These are phyloP conservation scores for Xyrauchen texanus DNA, from an alignment of 2,113 vertebrate genomes.

Conservation along the genomic window DNA sequence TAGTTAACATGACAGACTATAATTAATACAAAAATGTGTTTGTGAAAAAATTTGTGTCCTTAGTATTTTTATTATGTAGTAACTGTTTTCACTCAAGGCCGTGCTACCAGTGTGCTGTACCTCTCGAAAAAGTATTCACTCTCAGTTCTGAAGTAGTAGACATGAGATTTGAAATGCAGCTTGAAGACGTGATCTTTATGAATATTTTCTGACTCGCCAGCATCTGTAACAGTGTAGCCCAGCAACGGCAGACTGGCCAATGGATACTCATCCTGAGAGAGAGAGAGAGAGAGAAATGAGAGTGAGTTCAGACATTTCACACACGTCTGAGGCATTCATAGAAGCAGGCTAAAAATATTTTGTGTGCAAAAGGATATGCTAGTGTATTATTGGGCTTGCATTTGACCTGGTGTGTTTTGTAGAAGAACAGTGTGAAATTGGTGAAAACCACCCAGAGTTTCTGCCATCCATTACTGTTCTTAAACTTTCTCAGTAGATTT, in stretches of 20 bases:
- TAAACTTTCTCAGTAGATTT: constrained; percentile 96
- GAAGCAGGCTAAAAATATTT: constrained; percentile 24
- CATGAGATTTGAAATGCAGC: constrained; percentile 97
- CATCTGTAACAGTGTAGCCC: constrained; percentile 93
- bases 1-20: no score
- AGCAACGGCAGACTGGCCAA: constrained; percentile 94
- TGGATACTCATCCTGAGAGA: constrained; percentile 89
- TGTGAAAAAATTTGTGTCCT: no score
- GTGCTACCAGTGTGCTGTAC: constrained; percentile 62
- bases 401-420: constrained; percentile 95
- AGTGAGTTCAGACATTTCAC: constrained; percentile 56
- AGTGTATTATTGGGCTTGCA: background rate
- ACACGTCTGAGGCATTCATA: constrained; percentile 38
- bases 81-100: background rate
- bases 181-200: constrained; percentile 99
- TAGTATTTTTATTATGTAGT: no score
- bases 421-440: constrained; percentile 99
- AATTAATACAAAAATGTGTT: no score
- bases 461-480: constrained; percentile 99
- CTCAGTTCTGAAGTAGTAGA: constrained; percentile 98
- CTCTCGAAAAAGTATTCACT: constrained; percentile 96
- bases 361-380: background rate
- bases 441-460: constrained; percentile 99
- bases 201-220: constrained; percentile 91
- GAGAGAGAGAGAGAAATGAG: background rate